phyloP scores from a whole-genome alignment of 2,888 invertebrate species.

The Drosophila dives region DNA sequence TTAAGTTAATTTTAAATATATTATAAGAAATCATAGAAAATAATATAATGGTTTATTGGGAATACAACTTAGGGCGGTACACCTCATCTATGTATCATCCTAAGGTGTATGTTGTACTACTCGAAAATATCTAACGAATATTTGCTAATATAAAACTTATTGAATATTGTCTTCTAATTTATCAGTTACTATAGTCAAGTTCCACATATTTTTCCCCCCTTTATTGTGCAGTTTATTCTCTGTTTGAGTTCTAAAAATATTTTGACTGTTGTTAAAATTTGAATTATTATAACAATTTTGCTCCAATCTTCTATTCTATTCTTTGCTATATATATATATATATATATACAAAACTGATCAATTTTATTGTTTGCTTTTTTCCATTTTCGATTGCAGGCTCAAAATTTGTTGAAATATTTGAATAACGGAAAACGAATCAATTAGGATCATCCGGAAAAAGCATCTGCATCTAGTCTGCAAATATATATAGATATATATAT shows the following conservation, averaged over 20 bases:
- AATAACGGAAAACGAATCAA: constrained; percentile 27
- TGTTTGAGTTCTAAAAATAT: background rate
- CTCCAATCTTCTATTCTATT: too few species aligned
- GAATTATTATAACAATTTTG: background rate
- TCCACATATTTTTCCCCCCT: background rate
- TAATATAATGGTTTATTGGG: background rate
- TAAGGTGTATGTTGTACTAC: too few species aligned
- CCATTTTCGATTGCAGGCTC: constrained; percentile 31
- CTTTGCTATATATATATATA: background rate
- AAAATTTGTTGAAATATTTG: constrained; percentile 11
- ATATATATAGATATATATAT: constrained; percentile 1
- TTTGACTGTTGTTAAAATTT: background rate
- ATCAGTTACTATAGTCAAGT: background rate
- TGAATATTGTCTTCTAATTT: background rate
- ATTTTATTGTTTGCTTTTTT: background rate
- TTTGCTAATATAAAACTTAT: background rate
- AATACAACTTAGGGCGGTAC: background rate
- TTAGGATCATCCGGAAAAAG: constrained; percentile 15
- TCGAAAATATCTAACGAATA: too few species aligned
- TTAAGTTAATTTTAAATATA: background rate
- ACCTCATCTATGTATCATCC: background rate
- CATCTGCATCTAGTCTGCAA: constrained; percentile 70
- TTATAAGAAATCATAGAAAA: background rate
- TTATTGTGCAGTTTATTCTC: too few species aligned
- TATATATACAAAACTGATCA: background rate